These are phyloP conservation scores for Spinibarbus caldwelli DNA, from an alignment of 2,797 vertebrate genomes.

Conservation along the genomic window DNA sequence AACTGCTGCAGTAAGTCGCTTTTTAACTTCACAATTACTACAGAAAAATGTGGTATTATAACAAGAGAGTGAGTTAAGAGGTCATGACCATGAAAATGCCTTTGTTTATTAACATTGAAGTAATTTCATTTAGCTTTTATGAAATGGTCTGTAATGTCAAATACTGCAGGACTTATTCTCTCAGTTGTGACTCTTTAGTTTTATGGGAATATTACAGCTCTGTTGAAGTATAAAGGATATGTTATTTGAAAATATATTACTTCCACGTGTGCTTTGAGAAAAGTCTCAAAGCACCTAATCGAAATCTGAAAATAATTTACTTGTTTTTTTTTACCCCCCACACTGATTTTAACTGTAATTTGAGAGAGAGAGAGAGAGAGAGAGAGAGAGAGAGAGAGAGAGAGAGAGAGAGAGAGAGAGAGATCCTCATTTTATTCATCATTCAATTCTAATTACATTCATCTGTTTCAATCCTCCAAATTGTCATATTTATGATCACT, in stretches of 20 bases:
- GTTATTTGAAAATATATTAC: constrained; percentile 27
- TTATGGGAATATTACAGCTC: background rate
- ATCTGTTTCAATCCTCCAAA: constrained; percentile 1
- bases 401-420: background rate
- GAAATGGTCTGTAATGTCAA: background rate
- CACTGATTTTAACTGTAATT: background rate
- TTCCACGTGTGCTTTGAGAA: constrained; percentile 31
- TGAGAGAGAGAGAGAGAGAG: background rate
- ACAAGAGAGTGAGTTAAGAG: background rate
- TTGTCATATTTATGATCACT: background rate
- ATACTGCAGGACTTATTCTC: background rate
- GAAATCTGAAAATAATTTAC: constrained; percentile 23
- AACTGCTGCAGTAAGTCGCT: background rate
- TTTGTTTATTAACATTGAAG: background rate
- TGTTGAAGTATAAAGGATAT: constrained; percentile 8
- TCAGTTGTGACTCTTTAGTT: background rate
- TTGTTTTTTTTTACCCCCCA: background rate
- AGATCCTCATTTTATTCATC: background rate
- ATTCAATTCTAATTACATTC: background rate
- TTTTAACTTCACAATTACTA: background rate
- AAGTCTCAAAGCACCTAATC: constrained; percentile 21
- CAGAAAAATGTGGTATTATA: too few species aligned
- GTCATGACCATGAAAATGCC: background rate
- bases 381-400: too few species aligned
- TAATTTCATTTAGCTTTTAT: background rate